These are phyloP conservation scores for Dromas ardeola DNA, from an alignment of 2,113 vertebrate species.

Conservation along the genomic window DNA sequence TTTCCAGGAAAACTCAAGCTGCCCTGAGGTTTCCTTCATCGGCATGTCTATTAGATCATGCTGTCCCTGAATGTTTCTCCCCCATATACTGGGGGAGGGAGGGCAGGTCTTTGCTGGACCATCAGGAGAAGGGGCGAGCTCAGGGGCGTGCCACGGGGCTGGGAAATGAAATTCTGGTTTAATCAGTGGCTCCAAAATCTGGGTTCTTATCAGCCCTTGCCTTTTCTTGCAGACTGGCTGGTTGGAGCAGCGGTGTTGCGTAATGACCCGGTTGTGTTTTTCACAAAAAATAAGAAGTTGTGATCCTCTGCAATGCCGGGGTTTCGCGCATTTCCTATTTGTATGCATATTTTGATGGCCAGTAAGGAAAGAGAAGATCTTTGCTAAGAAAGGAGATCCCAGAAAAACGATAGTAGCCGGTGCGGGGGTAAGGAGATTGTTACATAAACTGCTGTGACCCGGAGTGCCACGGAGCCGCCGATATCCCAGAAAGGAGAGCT, in stretches of 20 bases:
- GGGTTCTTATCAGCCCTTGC: background rate
- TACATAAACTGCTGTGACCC: background rate
- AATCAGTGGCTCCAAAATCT: background rate
- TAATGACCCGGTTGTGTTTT: background rate
- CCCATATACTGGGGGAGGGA: background rate
- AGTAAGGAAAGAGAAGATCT: background rate
- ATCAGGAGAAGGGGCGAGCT: background rate
- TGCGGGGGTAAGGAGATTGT: background rate
- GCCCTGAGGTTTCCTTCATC: background rate
- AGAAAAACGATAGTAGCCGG: rapidly evolving
- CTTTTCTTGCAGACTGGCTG: background rate
- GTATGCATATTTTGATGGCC: background rate
- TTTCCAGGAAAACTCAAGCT: background rate
- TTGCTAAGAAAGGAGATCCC: background rate
- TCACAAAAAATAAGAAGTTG: background rate
- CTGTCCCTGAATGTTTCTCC: background rate
- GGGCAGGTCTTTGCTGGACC: background rate
- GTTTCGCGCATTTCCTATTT: background rate
- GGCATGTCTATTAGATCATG: rapidly evolving
- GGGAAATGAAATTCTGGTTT: background rate
- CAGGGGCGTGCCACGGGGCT: background rate
- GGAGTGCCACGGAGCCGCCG: background rate
- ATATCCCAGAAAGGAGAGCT: background rate
- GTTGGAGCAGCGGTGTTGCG: background rate
- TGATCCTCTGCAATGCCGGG: background rate